Conservation (phyloP, 2,797 vertebrate species). For the Pseudomugil tenellus region DNA sequence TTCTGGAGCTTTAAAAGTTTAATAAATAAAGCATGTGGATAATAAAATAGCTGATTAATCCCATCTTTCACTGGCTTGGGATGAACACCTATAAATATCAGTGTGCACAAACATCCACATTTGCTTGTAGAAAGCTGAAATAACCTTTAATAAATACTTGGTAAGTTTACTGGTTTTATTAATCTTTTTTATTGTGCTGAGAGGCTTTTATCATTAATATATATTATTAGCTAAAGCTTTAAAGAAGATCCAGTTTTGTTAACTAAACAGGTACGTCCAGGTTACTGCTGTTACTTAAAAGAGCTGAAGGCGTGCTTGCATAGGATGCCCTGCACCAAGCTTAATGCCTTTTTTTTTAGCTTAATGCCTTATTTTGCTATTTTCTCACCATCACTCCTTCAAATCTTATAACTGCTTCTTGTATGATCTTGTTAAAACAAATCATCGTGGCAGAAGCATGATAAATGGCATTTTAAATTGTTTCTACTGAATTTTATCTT, state of each 20-base stretch:
- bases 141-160: not conserved
- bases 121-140: slow-evolving; percentile 2
- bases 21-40: not conserved
- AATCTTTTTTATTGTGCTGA: not conserved
- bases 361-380: not conserved
- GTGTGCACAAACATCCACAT: not conserved
- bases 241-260: not conserved
- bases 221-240: not conserved
- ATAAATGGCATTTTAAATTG: not conserved
- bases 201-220: not conserved
- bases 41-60: not conserved
- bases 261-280: not conserved
- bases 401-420: not conserved
- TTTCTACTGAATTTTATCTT: not conserved
- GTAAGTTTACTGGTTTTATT: not conserved
- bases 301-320: not conserved
- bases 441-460: not conserved
- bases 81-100: not conserved
- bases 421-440: not conserved
- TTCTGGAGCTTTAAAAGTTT: not conserved
- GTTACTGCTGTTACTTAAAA: not conserved
- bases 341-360: not conserved
- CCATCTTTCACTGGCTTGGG: not conserved
- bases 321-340: not conserved
- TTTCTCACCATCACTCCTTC: not conserved